These are phyloP conservation scores for Malthinus seriepunctatus DNA, from an alignment of 2,888 invertebrate genomes.

Conservation along the genomic window DNA sequence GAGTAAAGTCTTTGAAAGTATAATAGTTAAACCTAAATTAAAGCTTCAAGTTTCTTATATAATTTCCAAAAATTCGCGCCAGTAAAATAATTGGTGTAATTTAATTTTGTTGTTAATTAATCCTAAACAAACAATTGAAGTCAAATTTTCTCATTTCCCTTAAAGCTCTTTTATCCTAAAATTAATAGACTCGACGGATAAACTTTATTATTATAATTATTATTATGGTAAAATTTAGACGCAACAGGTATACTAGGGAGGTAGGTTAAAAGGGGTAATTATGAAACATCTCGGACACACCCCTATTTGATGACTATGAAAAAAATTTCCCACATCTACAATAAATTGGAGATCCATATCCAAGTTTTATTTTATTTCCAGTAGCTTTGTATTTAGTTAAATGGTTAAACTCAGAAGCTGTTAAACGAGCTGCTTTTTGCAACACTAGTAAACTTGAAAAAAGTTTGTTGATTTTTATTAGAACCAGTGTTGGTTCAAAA, in stretches of 20 bases:
- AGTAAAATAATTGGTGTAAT: no score
- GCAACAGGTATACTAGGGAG: slow-evolving; percentile 5
- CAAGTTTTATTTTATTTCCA: background rate
- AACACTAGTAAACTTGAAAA: background rate
- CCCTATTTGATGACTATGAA: background rate
- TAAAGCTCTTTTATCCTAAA: slow-evolving; percentile 3
- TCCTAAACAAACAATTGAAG: no score
- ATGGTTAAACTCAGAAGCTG: background rate
- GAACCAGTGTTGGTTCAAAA: no score
- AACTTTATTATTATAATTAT: slow-evolving; percentile 13
- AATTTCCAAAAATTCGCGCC: no score
- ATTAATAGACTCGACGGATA: slow-evolving; percentile 6
- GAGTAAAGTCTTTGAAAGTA: no score
- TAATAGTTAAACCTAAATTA: no score
- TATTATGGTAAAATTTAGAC: background rate
- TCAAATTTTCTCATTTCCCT: no score
- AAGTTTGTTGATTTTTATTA: no score
- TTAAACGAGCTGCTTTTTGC: slow-evolving; percentile 4
- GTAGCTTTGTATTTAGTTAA: background rate
- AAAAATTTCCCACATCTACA: no score
- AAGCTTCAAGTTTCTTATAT: no score
- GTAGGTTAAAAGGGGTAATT: no score
- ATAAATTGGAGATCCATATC: slow-evolving; percentile 2
- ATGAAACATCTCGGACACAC: background rate
- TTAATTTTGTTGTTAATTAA: no score